phyloP scores from a whole-genome alignment of 2,797 vertebrate genomes.

The Ibycter americanus region DNA sequence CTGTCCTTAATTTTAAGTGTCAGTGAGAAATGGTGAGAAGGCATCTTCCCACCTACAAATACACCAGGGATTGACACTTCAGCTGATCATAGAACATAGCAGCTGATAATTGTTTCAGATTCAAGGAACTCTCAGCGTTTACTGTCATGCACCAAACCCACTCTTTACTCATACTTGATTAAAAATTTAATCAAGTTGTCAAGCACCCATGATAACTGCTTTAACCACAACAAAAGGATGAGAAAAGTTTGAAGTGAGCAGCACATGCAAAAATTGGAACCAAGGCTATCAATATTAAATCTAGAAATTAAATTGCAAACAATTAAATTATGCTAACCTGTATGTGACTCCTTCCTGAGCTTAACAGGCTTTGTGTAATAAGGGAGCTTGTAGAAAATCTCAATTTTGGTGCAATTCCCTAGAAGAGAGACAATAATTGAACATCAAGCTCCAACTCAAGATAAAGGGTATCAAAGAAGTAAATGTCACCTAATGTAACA shows the following conservation, averaged over 20 bases:
- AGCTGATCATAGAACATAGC: slow-evolving; percentile 7
- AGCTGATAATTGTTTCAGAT: slow-evolving; percentile 51
- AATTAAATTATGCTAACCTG: slow-evolving; percentile 77
- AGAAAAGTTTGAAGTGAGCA: slow-evolving; percentile 43
- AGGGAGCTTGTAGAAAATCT: slow-evolving; percentile 89
- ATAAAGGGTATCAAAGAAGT: slow-evolving; percentile 82
- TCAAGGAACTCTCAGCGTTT: slow-evolving; percentile 30
- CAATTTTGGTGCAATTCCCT: slow-evolving; percentile 95
- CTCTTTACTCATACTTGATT: slow-evolving; percentile 43
- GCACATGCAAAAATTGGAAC: slow-evolving; percentile 34
- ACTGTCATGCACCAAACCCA: slow-evolving; percentile 10
- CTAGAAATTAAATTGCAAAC: slow-evolving; percentile 57
- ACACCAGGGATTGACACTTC: background rate
- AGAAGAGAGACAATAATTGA: slow-evolving; percentile 75
- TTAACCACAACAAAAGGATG: slow-evolving; percentile 51
- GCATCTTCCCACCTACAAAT: background rate
- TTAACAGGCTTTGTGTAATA: slow-evolving; percentile 87
- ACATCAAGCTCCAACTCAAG: slow-evolving; percentile 75
- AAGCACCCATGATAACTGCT: slow-evolving; percentile 42
- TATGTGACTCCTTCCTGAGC: slow-evolving; percentile 74
- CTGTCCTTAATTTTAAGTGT: slow-evolving; percentile 18
- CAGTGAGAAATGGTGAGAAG: slow-evolving; percentile 13
- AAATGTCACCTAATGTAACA: slow-evolving; percentile 77
- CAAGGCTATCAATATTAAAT: slow-evolving; percentile 60
- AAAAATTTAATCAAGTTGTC: slow-evolving; percentile 66